Conservation (phyloP, 1,140 invertebrate genomes). For the Oedothorax gibbosus region DNA sequence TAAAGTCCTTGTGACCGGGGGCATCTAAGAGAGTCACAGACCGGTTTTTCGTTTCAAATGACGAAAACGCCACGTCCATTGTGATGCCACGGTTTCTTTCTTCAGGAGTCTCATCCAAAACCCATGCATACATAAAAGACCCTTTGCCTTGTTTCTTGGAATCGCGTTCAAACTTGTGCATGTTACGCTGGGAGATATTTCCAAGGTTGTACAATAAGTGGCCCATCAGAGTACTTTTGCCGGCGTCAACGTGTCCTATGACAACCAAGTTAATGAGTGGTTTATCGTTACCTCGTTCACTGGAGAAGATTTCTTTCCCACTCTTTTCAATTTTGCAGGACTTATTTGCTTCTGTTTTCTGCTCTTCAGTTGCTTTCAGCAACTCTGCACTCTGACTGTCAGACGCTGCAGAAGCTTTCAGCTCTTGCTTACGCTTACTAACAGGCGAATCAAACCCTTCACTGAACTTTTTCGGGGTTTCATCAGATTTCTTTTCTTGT, state of each 20-base stretch:
- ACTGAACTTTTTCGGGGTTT: not conserved
- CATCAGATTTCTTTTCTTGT: no score
- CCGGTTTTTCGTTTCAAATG: conserved; percentile 92
- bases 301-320: conserved; percentile 21
- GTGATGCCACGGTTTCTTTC: conserved; percentile 91
- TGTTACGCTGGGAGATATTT: conserved; percentile 87
- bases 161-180: conserved; percentile 98
- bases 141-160: conserved; percentile 98
- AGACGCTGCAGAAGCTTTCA: not conserved
- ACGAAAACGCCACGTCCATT: conserved; percentile 95
- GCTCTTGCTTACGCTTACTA: not conserved
- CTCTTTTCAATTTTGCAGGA: conserved; percentile 9
- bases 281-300: conserved; percentile 31
- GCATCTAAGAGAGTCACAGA: conserved; percentile 91
- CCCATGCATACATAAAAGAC: conserved; percentile 98
- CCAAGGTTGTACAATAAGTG: conserved; percentile 89
- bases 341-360: not conserved
- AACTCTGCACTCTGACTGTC: not conserved
- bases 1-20: conserved; percentile 98
- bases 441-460: not conserved
- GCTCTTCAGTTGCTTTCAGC: not conserved
- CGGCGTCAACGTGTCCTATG: conserved; percentile 99
- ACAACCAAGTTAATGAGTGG: conserved; percentile 92
- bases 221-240: conserved; percentile 98
- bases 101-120: conserved; percentile 98